These are phyloP conservation scores for Synanthedon formicaeformis DNA, from an alignment of 2,888 invertebrate species.

Conservation along the genomic window DNA sequence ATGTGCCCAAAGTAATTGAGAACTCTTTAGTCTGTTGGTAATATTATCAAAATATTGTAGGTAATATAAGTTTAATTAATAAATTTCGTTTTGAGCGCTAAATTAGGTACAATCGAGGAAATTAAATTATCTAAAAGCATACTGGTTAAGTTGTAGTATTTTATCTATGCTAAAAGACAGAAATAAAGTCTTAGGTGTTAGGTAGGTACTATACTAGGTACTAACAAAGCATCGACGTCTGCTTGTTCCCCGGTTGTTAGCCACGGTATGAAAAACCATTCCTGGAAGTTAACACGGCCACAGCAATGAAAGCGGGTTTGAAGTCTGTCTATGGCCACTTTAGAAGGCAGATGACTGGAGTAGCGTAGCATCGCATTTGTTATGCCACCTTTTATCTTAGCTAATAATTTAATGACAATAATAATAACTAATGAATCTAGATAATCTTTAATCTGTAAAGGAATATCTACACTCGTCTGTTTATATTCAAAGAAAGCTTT, in stretches of 20 bases:
- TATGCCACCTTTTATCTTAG: conserved; percentile 68
- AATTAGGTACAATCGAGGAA: too few species aligned
- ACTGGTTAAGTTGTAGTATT: too few species aligned
- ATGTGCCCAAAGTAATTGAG: too few species aligned
- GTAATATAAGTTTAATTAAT: too few species aligned
- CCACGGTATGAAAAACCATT: conserved; percentile 75
- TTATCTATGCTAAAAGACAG: too few species aligned
- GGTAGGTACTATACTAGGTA: too few species aligned
- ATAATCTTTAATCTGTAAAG: too few species aligned
- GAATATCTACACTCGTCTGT: neutral
- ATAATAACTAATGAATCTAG: neutral
- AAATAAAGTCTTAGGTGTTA: too few species aligned
- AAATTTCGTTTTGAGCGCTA: too few species aligned
- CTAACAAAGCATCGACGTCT: conserved; percentile 9
- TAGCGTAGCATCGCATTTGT: conserved; percentile 71
- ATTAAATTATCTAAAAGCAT: too few species aligned
- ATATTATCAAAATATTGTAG: too few species aligned
- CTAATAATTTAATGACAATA: conserved; percentile 16
- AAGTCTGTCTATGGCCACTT: conserved; percentile 68
- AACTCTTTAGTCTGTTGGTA: too few species aligned
- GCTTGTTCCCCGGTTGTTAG: conserved; percentile 35
- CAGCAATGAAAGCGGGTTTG: conserved; percentile 75
- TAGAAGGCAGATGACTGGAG: conserved; percentile 61
- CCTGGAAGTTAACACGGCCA: conserved; percentile 70
- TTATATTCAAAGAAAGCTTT: neutral